phyloP scores from a whole-genome alignment of 2,888 invertebrate genomes.

The Lasioglossum pauxillum region DNA sequence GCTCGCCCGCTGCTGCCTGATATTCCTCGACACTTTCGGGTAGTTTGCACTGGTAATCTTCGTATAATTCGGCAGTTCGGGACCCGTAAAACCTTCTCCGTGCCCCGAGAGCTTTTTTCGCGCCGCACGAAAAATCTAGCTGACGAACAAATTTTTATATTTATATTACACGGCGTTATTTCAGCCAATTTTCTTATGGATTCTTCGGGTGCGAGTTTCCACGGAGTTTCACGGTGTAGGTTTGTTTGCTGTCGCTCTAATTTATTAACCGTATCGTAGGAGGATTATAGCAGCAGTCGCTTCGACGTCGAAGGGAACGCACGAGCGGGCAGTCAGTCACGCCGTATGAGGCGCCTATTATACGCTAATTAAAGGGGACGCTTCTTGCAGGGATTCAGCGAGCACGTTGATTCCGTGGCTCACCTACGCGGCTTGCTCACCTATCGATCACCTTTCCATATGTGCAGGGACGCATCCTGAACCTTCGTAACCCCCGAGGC shows the following conservation, averaged over 20 bases:
- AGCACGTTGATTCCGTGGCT: constrained; percentile 28
- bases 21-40: constrained; percentile 5
- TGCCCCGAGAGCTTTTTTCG: not conserved
- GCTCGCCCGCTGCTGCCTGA: not conserved
- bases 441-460: constrained; percentile 39
- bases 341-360: constrained; percentile 67
- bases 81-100: not conserved
- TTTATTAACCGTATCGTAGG: constrained; percentile 1
- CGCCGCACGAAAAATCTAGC: not conserved
- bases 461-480: not conserved
- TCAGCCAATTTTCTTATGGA: not conserved
- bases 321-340: constrained; percentile 51
- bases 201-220: not conserved
- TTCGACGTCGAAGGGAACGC: constrained; percentile 16
- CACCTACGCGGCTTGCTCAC: constrained; percentile 45
- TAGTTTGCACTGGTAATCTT: constrained; percentile 4
- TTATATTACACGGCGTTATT: not conserved
- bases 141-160: not conserved
- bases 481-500: not conserved
- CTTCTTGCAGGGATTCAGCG: constrained; percentile 38
- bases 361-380: constrained; percentile 76
- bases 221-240: not conserved
- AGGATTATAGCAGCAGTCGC: not conserved
- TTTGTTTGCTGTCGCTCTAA: not conserved
- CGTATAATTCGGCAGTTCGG: constrained; percentile 22